Conservation (phyloP, 2,113 vertebrate species). For the Tragelaphus strepsiceros region DNA sequence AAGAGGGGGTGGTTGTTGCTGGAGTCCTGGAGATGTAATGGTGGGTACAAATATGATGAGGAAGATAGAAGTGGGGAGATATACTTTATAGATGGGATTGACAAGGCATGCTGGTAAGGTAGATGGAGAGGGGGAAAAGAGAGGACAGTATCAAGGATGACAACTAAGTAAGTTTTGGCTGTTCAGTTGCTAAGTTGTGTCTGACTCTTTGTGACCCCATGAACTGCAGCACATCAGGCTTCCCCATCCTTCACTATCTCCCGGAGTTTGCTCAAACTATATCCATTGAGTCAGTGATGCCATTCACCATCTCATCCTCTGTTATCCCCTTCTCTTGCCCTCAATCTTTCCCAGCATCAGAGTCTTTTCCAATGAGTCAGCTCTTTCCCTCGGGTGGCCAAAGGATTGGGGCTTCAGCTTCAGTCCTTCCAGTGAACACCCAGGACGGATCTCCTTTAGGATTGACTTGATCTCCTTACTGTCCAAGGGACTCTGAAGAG, state of each 20-base stretch:
- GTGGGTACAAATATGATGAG: neutral
- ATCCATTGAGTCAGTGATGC: neutral
- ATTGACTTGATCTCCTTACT: neutral
- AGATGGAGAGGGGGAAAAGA: neutral
- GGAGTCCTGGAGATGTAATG: neutral
- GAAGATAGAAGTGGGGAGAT: neutral
- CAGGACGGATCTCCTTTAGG: neutral
- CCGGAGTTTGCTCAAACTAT: neutral
- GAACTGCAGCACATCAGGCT: neutral
- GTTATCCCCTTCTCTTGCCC: neutral
- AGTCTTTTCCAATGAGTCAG: neutral
- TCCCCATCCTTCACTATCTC: neutral
- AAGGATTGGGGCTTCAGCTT: neutral
- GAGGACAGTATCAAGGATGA: neutral
- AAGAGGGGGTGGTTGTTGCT: neutral
- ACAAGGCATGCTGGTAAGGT: neutral
- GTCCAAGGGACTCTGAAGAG: neutral
- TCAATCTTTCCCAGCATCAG: neutral
- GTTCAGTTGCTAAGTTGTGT: neutral
- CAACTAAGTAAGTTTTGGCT: neutral
- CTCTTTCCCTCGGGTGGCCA: neutral
- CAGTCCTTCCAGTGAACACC: neutral
- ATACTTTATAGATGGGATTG: neutral
- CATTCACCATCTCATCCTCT: neutral
- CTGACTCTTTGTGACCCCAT: neutral